A percentile compares a stretch with the other conserved stretches of the same genome.
phyloP scores from a whole-genome alignment of 1,140 invertebrate species.

The Colletes gigas region DNA sequence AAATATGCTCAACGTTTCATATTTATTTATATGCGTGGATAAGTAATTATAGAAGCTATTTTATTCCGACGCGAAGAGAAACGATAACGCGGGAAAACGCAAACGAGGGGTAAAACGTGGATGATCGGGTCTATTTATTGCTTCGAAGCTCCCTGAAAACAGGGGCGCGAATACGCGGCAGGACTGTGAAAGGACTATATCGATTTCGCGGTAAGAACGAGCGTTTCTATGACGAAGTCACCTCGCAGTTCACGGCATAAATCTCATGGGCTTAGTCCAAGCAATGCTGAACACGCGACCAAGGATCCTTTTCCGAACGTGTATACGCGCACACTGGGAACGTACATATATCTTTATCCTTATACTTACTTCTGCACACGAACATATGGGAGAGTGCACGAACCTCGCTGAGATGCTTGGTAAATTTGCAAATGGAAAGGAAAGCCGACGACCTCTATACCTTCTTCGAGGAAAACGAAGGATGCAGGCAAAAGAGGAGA shows the following conservation, averaged over 20 bases:
- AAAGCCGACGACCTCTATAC: slow-evolving; percentile 11
- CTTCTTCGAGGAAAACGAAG: not conserved
- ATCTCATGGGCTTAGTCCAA: slow-evolving; percentile 29
- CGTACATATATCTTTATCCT: slow-evolving; percentile 27
- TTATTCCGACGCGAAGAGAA: not conserved
- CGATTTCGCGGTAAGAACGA: slow-evolving; percentile 3
- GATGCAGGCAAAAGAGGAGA: not conserved
- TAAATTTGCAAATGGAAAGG: slow-evolving; percentile 17
- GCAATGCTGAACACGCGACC: slow-evolving; percentile 28
- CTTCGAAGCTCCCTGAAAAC: not conserved
- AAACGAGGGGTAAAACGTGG: not conserved
- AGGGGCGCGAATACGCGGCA: not conserved
- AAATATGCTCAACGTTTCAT: no score
- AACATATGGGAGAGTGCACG: not conserved
- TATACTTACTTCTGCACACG: not conserved
- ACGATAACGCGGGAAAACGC: not conserved
- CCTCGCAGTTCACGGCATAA: slow-evolving; percentile 21
- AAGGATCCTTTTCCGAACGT: slow-evolving; percentile 24
- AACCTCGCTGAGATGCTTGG: slow-evolving; percentile 3
- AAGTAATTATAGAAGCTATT: no score
- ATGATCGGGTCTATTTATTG: not conserved
- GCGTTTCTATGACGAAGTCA: not conserved
- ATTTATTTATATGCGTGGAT: no score
- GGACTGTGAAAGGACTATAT: not conserved
- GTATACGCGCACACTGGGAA: not conserved